A percentile compares a stretch with the other conserved stretches of the same genome.
phyloP scores from a whole-genome alignment of 2,113 vertebrate genomes.

The Antidorcas marsupialis region DNA sequence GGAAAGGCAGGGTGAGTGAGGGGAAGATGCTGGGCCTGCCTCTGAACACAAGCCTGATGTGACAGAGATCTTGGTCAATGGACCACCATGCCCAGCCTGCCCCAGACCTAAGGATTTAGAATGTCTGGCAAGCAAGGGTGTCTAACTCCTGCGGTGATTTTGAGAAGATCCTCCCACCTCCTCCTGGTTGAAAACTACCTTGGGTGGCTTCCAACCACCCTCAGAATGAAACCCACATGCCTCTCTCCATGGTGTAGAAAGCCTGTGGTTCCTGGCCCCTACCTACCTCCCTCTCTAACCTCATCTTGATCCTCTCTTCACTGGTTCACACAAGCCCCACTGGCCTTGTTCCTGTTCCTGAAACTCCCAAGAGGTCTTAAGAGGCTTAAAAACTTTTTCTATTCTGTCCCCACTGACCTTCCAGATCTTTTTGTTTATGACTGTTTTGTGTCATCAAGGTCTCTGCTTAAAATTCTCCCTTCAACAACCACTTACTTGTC shows the following conservation, averaged over 20 bases:
- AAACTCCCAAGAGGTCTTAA: neutral
- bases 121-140: neutral
- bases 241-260: neutral
- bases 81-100: neutral
- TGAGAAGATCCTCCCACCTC: neutral
- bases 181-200: neutral
- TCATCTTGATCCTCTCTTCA: neutral
- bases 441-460: neutral
- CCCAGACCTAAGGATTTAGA: neutral
- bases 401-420: neutral
- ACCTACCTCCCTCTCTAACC: neutral
- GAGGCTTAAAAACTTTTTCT: neutral
- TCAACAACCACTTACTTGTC: neutral
- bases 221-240: neutral
- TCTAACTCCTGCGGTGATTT: neutral
- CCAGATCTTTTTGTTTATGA: neutral
- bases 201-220: neutral
- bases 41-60: neutral
- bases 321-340: neutral
- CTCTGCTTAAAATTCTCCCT: neutral
- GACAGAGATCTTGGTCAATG: neutral
- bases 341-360: neutral
- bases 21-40: neutral
- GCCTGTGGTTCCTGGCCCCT: fast-evolving
- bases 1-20: neutral